Conservation (phyloP, 2,888 invertebrate genomes). For the Ichneumoninae sp. region DNA sequence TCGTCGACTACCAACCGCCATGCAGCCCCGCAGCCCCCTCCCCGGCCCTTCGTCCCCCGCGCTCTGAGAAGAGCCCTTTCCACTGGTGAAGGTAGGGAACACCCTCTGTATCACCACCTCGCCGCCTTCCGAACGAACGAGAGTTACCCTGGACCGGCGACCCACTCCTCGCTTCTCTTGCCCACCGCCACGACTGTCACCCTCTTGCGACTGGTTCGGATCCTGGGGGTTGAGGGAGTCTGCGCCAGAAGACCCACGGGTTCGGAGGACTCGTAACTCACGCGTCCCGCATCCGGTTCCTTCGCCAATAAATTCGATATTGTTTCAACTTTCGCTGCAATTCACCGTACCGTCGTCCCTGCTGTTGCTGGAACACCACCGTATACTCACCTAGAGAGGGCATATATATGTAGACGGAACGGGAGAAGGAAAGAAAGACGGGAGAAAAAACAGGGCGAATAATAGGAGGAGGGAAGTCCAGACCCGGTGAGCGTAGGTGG, state of each 20-base stretch:
- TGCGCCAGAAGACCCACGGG: slow-evolving; percentile 35
- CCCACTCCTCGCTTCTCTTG: slow-evolving; percentile 24
- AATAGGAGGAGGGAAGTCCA: slow-evolving; percentile 35
- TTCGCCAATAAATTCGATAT: slow-evolving; percentile 83
- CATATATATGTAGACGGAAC: not conserved
- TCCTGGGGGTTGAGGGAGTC: slow-evolving; percentile 11
- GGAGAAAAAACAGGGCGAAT: slow-evolving; percentile 15
- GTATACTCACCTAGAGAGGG: slow-evolving; percentile 35
- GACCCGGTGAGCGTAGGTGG: slow-evolving; percentile 14
- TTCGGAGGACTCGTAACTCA: slow-evolving; percentile 71
- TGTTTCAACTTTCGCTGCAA: slow-evolving; percentile 83
- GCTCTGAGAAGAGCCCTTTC: slow-evolving; percentile 35
- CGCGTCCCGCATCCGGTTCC: slow-evolving; percentile 72
- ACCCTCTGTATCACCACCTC: slow-evolving; percentile 61
- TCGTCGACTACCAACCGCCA: slow-evolving; percentile 69
- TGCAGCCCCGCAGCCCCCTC: slow-evolving; percentile 35
- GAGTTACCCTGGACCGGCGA: slow-evolving; percentile 53
- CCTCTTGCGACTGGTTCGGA: slow-evolving; percentile 41
- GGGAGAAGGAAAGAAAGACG: not conserved
- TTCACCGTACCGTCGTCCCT: slow-evolving; percentile 70
- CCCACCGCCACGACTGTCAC: slow-evolving; percentile 27
- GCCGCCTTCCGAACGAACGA: slow-evolving; percentile 17
- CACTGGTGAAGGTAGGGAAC: slow-evolving; percentile 57
- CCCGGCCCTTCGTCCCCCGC: too few species aligned
- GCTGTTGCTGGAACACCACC: slow-evolving; percentile 58